Percentiles rank a stretch among this genome's conserved stretches.
Evolutionary conservation across 2,113 vertebrate genomes (phyloP).

Genomic region (Ia io): DNA sequence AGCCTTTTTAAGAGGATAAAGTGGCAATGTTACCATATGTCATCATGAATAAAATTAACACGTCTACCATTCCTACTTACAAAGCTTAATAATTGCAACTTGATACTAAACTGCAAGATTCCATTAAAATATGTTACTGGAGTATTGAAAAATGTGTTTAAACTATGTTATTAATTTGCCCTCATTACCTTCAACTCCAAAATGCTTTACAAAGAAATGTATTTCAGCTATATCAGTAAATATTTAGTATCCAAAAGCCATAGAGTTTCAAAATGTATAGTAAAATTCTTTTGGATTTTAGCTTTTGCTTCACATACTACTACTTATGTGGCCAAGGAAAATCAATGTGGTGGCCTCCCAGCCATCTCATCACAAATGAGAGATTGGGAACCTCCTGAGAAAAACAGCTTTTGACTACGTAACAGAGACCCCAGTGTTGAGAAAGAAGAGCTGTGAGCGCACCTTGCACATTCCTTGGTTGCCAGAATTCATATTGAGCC

Average conservation of each 20-base stretch:
- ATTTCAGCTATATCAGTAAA: background rate
- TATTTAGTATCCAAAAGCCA: background rate
- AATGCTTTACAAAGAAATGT: background rate
- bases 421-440: background rate
- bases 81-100: background rate
- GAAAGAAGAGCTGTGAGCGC: background rate
- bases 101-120: background rate
- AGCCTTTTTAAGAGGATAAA: background rate
- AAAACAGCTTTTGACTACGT: background rate
- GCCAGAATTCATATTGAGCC: background rate
- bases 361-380: background rate
- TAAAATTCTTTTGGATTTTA: background rate
- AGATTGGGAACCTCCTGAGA: background rate
- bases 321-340: background rate
- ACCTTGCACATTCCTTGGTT: background rate
- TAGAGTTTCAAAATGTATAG: background rate
- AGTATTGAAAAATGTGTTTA: constrained; percentile 1
- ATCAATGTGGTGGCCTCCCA: background rate
- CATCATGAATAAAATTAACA: background rate
- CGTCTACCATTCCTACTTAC: background rate
- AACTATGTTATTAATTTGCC: background rate
- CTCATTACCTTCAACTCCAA: background rate
- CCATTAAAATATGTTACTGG: constrained; percentile 32
- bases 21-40: background rate
- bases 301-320: background rate